These are phyloP conservation scores for Muscina levida DNA, from an alignment of 2,888 invertebrate genomes.

Conservation along the genomic window DNA sequence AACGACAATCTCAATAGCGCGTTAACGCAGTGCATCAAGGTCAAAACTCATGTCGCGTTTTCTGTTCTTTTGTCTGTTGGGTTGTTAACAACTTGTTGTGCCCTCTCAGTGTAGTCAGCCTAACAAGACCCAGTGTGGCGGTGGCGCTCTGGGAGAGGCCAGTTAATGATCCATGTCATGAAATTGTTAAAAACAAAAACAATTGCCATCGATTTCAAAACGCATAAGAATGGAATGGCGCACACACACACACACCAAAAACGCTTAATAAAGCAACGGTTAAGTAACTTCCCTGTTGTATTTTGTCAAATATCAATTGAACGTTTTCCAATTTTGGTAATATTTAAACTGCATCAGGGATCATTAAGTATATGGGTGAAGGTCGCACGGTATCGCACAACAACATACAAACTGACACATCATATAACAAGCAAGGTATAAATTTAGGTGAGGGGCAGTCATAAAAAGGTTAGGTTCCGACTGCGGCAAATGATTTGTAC, in stretches of 20 bases:
- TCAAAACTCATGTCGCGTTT: conserved; percentile 31
- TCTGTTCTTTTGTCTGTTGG: background rate
- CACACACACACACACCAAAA: too few relatives aligned
- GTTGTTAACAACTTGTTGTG: too few relatives aligned
- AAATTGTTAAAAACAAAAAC: conserved; percentile 11
- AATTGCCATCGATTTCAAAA: too few relatives aligned
- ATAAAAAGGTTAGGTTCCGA: too few relatives aligned
- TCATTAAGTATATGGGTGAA: conserved; percentile 11
- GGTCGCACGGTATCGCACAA: background rate
- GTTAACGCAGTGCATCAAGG: conserved; percentile 43
- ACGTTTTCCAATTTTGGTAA: background rate
- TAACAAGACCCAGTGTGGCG: background rate
- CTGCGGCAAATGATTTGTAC: too few relatives aligned
- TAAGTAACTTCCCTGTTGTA: background rate
- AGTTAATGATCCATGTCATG: conserved; percentile 52
- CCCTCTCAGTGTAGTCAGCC: conserved; percentile 15
- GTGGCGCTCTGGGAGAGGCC: background rate
- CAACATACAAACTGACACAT: background rate
- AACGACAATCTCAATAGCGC: background rate
- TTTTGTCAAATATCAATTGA: background rate
- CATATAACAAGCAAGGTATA: background rate
- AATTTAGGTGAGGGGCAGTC: background rate
- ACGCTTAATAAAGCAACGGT: too few relatives aligned
- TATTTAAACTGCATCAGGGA: background rate
- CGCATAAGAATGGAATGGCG: too few relatives aligned